Conservation (phyloP, 1,140 invertebrate species). For the Uloborus diversus region DNA sequence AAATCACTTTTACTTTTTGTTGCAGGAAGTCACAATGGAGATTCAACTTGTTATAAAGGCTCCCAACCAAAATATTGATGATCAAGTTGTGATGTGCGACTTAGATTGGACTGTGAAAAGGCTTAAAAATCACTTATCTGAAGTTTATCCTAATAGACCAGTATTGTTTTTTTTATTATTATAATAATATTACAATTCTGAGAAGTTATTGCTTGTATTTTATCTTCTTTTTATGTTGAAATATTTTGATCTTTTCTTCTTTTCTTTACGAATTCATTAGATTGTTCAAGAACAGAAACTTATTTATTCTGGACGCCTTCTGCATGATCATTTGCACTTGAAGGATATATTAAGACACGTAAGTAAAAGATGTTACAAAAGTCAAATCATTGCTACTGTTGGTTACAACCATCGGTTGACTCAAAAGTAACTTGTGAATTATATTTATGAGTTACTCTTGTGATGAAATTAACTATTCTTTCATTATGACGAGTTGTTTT, state of each 20-base stretch:
- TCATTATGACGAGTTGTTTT: too few relatives aligned
- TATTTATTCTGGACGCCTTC: slow-evolving; percentile 88
- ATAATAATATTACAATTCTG: neutral
- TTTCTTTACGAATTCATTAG: too few relatives aligned
- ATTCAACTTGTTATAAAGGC: slow-evolving; percentile 84
- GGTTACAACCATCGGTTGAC: too few relatives aligned
- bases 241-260: too few relatives aligned
- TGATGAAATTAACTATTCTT: too few relatives aligned
- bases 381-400: neutral
- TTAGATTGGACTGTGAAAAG: slow-evolving; percentile 84
- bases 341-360: slow-evolving; percentile 77
- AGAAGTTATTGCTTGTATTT: neutral
- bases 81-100: slow-evolving; percentile 81
- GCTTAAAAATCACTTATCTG: slow-evolving; percentile 82
- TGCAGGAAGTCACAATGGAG: slow-evolving; percentile 63
- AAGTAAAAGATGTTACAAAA: neutral
- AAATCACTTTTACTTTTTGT: slow-evolving; percentile 2
- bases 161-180: slow-evolving; percentile 68
- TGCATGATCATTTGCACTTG: slow-evolving; percentile 78
- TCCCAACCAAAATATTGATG: slow-evolving; percentile 86
- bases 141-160: slow-evolving; percentile 88
- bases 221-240: too few relatives aligned
- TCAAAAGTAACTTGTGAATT: too few relatives aligned
- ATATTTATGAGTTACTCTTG: too few relatives aligned
- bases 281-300: slow-evolving; percentile 82